These are phyloP conservation scores for Dicranocentrus wangi DNA, from an alignment of 2,888 invertebrate species.

Conservation along the genomic window DNA sequence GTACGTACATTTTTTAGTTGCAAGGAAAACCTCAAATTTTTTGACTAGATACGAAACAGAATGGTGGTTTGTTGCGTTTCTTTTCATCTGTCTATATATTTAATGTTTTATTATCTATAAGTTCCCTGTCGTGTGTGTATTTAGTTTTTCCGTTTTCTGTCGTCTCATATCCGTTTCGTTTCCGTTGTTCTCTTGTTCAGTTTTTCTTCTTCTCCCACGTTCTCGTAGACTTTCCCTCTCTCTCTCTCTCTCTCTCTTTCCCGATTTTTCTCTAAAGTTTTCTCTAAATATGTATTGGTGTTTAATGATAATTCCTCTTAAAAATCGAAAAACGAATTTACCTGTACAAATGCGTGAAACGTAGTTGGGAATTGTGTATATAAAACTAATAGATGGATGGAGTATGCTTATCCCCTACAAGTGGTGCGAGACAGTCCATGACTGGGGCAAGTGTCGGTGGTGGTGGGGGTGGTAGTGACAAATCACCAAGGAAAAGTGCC, in stretches of 20 bases:
- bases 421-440: conserved; percentile 69
- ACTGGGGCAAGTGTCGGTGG: conserved; percentile 69
- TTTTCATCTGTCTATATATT: conserved; percentile 20
- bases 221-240: conserved; percentile 12
- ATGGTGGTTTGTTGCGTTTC: conserved; percentile 13
- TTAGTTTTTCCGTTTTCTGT: background rate
- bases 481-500: conserved; percentile 71
- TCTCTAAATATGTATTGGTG: background rate
- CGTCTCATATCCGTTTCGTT: background rate
- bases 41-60: conserved; percentile 16
- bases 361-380: conserved; percentile 48
- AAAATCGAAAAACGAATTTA: background rate
- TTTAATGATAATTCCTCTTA: conserved; percentile 1
- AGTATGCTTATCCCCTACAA: conserved; percentile 82
- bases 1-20: background rate
- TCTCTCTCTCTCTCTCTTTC: conserved; percentile 7
- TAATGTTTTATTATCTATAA: background rate
- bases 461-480: conserved; percentile 73
- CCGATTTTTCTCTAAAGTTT: background rate
- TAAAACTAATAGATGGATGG: conserved; percentile 82
- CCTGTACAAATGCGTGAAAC: conserved; percentile 28
- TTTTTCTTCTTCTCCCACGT: background rate
- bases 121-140: background rate
- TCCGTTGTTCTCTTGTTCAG: background rate
- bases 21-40: conserved; percentile 1